phyloP scores from a whole-genome alignment of 2,888 invertebrate species.

The Lasioglossum leucozonium region DNA sequence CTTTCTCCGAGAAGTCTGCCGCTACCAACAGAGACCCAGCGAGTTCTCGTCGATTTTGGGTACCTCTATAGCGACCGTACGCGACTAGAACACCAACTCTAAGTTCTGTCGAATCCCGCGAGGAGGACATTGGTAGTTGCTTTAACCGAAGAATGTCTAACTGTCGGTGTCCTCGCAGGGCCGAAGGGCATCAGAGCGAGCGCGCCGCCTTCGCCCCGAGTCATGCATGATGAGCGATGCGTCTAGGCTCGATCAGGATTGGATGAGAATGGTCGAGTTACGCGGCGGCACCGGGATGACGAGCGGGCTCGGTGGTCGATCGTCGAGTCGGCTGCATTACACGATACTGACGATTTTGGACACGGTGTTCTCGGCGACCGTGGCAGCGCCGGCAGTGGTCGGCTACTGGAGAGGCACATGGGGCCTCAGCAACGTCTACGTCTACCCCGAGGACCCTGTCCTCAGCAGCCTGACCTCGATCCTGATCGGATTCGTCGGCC shows the following conservation, averaged over 20 bases:
- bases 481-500: conserved; percentile 89
- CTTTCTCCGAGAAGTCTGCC: neutral
- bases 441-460: conserved; percentile 87
- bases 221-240: conserved; percentile 73
- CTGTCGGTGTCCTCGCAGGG: conserved; percentile 29
- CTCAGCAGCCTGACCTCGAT: conserved; percentile 89
- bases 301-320: conserved; percentile 87
- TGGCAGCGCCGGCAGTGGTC: conserved; percentile 93
- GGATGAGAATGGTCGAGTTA: conserved; percentile 85
- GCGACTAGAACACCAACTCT: neutral
- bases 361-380: conserved; percentile 88
- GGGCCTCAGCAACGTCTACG: conserved; percentile 90
- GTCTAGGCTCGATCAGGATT: conserved; percentile 71
- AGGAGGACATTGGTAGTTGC: neutral
- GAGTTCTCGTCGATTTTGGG: neutral
- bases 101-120: neutral
- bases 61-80: neutral
- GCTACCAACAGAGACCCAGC: neutral
- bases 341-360: conserved; percentile 89
- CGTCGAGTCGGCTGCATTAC: conserved; percentile 82
- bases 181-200: conserved; percentile 40
- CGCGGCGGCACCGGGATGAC: conserved; percentile 89
- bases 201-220: conserved; percentile 46
- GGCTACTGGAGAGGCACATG: conserved; percentile 95
- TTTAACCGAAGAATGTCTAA: neutral